Evolutionary conservation across 2,113 vertebrate species (phyloP).

Genomic region (Xiphophorus maculatus): DNA sequence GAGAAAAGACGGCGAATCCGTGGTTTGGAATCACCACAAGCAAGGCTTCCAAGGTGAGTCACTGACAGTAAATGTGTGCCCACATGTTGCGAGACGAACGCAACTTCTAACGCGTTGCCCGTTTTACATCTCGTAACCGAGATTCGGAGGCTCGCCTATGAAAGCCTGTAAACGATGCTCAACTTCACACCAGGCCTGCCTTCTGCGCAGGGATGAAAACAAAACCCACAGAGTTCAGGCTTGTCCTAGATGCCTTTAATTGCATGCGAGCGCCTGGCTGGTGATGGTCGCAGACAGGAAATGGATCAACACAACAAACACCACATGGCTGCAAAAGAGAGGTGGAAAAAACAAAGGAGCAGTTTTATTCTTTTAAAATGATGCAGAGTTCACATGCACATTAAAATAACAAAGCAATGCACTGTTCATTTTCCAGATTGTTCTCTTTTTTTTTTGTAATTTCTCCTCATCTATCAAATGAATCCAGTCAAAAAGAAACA

Average conservation of each 20-base stretch:
- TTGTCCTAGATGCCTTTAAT: neutral
- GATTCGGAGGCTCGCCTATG: slow-evolving; percentile 7
- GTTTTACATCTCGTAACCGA: slow-evolving; percentile 3
- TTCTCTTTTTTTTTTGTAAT: neutral
- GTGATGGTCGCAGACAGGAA: neutral
- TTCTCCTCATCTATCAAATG: slow-evolving; percentile 6
- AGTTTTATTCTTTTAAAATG: slow-evolving; percentile 21
- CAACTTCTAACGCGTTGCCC: neutral
- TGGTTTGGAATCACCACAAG: slow-evolving; percentile 71
- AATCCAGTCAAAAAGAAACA: slow-evolving; percentile 5
- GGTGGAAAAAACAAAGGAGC: neutral
- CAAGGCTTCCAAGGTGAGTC: slow-evolving; percentile 74
- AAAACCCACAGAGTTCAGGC: neutral
- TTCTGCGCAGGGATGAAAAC: slow-evolving; percentile 3
- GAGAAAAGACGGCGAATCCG: slow-evolving; percentile 63
- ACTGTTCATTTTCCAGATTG: neutral
- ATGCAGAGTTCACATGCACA: slow-evolving; percentile 52
- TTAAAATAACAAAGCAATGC: slow-evolving; percentile 10
- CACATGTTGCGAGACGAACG: slow-evolving; percentile 38
- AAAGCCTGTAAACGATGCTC: slow-evolving; percentile 1
- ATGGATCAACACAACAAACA: slow-evolving; percentile 22
- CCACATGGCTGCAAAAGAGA: neutral
- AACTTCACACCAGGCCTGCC: slow-evolving; percentile 24
- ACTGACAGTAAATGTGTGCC: slow-evolving; percentile 35
- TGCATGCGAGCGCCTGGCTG: neutral